These are phyloP conservation scores for Chloroclysta siterata DNA, from an alignment of 2,888 invertebrate species.

Conservation along the genomic window DNA sequence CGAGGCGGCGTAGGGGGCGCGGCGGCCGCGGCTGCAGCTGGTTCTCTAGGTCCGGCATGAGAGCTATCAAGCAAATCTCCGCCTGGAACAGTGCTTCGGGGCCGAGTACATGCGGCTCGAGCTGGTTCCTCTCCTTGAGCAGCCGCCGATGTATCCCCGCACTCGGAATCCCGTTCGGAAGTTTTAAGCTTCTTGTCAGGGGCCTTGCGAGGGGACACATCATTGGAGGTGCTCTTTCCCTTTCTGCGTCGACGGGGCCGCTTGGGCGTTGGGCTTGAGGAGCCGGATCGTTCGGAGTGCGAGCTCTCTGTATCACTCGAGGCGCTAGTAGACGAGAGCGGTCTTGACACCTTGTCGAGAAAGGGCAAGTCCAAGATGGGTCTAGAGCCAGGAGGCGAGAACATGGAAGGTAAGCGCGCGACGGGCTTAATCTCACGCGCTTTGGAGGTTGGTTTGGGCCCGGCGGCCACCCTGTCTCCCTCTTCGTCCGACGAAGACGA, in stretches of 20 bases:
- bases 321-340: conserved; percentile 86
- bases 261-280: conserved; percentile 73
- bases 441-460: conserved; percentile 71
- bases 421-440: conserved; percentile 76
- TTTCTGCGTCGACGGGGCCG: conserved; percentile 75
- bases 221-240: conserved; percentile 68
- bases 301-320: conserved; percentile 86
- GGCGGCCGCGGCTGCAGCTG: conserved; percentile 71
- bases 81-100: conserved; percentile 88
- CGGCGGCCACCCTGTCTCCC: conserved; percentile 64
- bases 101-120: conserved; percentile 86
- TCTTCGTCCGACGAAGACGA: conserved; percentile 86
- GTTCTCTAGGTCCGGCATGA: conserved; percentile 82
- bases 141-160: conserved; percentile 89
- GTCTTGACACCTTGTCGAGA: conserved; percentile 91
- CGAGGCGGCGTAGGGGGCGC: conserved; percentile 82
- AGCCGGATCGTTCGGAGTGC: conserved; percentile 69
- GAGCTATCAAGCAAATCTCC: conserved; percentile 87
- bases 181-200: conserved; percentile 93
- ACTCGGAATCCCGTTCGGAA: conserved; percentile 91
- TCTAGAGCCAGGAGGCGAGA: conserved; percentile 78
- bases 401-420: conserved; percentile 67
- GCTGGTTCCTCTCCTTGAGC: conserved; percentile 90
- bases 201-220: conserved; percentile 85
- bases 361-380: conserved; percentile 89